Evolutionary conservation across 2,888 invertebrate species (phyloP), one percentile per base, ranked within the genome.

Genomic region (Anarsia innoxiella): DNA sequence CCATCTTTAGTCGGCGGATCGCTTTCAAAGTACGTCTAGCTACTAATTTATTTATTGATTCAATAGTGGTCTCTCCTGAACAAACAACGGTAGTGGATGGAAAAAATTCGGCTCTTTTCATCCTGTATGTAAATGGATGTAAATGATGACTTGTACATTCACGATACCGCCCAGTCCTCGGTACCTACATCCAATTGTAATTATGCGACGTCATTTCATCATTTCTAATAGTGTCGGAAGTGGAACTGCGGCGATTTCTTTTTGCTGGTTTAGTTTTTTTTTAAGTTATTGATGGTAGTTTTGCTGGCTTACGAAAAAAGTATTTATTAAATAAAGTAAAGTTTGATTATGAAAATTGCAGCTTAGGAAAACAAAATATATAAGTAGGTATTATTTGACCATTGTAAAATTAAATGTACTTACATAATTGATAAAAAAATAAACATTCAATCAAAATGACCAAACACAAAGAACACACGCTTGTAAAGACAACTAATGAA

Each of bases 1-100:
- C 46, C 49, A 53, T 55, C 48, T 48, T 19, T 19, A 47, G 61
- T 56, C 68, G 66, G 70, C 65, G 46, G 77, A 82, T 82, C 76
- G 51, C 52, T 82, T 78, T 62, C 82, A 78, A 72, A 76, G 71
- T 65, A 60, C 51, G 54, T 53, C 55, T 48, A 41, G 53, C 53
- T 60, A 60, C 59, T 77, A 77, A 80, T 78, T 70, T 75, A 70
- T 77, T 79, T 78, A 80, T 69, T 66, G 74, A 77, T 76, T 77
- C 64, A 72, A 77, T 70, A 59, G 64, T 55, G 45, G 53, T 53
- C 45, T 53, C 44, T 46, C 43, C 52, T 42, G 50, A 52, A 56
- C 56, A 59, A 59, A 68, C 42, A 46, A 65, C 66, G 62, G 73
- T 69, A 70, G 71, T 63, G 50, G 48, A 48, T 46, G 51, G 50